A percentile compares a stretch with the other conserved stretches of the same genome.
phyloP scores from a whole-genome alignment of 1,140 invertebrate genomes.

The Melipona quadrifasciata region DNA sequence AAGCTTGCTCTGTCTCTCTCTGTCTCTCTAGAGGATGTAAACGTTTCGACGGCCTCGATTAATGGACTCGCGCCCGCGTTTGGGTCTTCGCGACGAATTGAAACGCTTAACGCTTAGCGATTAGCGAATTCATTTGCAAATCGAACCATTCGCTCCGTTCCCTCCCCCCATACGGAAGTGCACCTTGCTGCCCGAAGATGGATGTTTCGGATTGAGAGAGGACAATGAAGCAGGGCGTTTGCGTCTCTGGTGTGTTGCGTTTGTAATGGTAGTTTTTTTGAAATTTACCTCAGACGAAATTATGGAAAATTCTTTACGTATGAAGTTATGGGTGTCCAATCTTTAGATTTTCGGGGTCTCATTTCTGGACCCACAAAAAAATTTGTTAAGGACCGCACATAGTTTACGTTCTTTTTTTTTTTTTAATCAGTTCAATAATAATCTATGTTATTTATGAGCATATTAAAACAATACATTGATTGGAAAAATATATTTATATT shows the following conservation, averaged over 20 bases:
- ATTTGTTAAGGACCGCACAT: too few species aligned
- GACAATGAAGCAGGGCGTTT: background rate
- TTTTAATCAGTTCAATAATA: too few species aligned
- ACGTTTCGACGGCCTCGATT: conserved; percentile 18
- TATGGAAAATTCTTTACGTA: background rate
- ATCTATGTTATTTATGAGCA: too few species aligned
- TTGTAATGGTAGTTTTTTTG: background rate
- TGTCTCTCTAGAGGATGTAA: background rate
- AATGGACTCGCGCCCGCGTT: conserved; percentile 30
- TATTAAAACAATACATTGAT: too few species aligned
- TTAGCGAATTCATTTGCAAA: conserved; percentile 34
- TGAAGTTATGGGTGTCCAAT: too few species aligned
- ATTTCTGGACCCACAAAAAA: too few species aligned
- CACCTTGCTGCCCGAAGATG: background rate
- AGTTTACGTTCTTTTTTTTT: too few species aligned
- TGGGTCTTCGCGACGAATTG: conserved; percentile 29
- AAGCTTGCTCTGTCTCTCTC: conserved; percentile 1
- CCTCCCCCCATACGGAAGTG: background rate
- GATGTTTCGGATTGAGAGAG: background rate
- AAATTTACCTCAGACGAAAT: background rate
- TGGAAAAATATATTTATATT: too few species aligned
- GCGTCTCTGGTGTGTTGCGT: background rate
- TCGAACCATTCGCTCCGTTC: background rate
- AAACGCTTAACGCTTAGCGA: conserved; percentile 16
- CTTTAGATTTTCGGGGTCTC: too few species aligned